Evolutionary conservation across 2,113 vertebrate genomes (phyloP), one percentile per base, ranked within the genome.

Genomic region (Oncorhynchus tshawytscha): DNA sequence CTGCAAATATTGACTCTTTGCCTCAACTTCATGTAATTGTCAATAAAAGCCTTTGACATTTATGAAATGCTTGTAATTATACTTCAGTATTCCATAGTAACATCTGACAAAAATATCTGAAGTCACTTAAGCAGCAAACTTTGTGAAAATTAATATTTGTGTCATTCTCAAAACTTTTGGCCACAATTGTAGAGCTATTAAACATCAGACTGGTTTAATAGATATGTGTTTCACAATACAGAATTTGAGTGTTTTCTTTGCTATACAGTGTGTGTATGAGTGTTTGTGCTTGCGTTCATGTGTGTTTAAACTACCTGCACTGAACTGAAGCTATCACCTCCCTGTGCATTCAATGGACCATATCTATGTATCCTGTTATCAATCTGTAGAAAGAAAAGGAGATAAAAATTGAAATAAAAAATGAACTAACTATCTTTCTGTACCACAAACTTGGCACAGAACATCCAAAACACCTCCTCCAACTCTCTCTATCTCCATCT

Each of bases 381-480:
- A 45, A 62, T 76, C 16, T 62, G n/a, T 64, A 51, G 60, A 74
- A 20, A 76, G 25, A 4, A 73, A n/a, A 27, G n/a, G 62, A 80
- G 60, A 80, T 78, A 83, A 74, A 72, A 34, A 57, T 51, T 54
- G 6, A 67, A 29, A 39, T 15, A 22, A 11, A 57, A 18, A 49
- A 12, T 22, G 8, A 8, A 39, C 1, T 8, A 39, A 39, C 7
- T 9, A 39, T 13, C 27, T 8, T 66, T 66, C 25, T 62, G 65
- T 9, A 34, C 65, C 49, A 69, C 66, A 68, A 67, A 74, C 45
- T 51, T 24, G 22, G 60, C 48, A 74, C 31, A 29, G 22, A 74
- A 57, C 54, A 57, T 57, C 39, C 39, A 45, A 11, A 45, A 15
- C 54, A 4, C 16, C 66, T n/a, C 22, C 51, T 24, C 49, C 15